Evolutionary conservation across 1,140 invertebrate species (phyloP).

Genomic region (Eueides isabella): DNA sequence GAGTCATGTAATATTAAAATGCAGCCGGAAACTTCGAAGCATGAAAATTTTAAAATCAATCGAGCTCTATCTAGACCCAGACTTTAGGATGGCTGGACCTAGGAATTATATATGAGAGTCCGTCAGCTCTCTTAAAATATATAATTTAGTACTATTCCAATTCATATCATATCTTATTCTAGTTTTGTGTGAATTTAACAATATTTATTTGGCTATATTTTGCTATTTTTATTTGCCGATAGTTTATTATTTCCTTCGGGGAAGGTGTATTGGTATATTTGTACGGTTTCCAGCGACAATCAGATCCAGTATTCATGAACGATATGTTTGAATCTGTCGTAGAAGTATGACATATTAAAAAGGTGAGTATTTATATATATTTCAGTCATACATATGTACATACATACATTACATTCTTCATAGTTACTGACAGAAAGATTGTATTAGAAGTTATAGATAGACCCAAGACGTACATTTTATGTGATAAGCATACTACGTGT

Average conservation of each 20-base stretch:
- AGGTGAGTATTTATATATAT: too few species aligned
- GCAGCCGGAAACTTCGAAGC: not conserved
- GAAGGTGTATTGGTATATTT: not conserved
- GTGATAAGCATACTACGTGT: too few species aligned
- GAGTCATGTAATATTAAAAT: conserved; percentile 23
- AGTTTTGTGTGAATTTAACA: not conserved
- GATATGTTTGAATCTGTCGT: not conserved
- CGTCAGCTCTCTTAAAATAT: conserved; percentile 13
- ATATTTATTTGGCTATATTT: not conserved
- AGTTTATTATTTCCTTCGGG: not conserved
- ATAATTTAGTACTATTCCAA: not conserved
- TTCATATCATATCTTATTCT: not conserved
- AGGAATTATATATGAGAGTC: conserved; percentile 26
- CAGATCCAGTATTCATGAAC: not conserved
- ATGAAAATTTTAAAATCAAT: conserved; percentile 24
- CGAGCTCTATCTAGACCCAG: not conserved
- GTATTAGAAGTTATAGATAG: too few species aligned
- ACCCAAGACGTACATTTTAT: too few species aligned
- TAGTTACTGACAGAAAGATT: too few species aligned
- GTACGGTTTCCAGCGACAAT: not conserved
- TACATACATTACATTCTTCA: too few species aligned
- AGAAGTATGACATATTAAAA: too few species aligned
- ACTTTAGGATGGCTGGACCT: conserved; percentile 13
- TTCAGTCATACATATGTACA: too few species aligned
- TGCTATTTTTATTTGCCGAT: not conserved